A percentile compares a stretch with the other conserved stretches of the same genome.
phyloP scores from a whole-genome alignment of 2,888 invertebrate genomes.

The Zaprionus lineosus region DNA sequence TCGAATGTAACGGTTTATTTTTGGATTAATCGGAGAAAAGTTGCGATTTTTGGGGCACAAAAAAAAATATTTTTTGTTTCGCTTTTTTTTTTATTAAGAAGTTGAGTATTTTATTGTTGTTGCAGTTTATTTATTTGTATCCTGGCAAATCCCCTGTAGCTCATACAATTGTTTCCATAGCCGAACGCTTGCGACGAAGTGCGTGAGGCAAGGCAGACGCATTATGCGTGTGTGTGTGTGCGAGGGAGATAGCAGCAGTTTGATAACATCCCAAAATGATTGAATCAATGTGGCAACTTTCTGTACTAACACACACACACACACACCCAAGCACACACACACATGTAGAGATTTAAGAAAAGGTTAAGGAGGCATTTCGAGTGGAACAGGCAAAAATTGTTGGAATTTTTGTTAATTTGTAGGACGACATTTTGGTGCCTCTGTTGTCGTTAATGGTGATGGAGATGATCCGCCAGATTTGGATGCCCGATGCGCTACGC shows the following conservation, averaged over 20 bases:
- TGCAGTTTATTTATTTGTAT: not conserved
- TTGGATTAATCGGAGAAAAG: too few relatives aligned
- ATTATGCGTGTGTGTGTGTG: not conserved
- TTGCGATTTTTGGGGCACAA: too few relatives aligned
- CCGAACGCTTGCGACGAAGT: conserved; percentile 14
- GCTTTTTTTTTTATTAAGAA: too few relatives aligned
- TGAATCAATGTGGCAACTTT: conserved; percentile 57
- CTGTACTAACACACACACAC: conserved; percentile 8
- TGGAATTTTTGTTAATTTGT: conserved; percentile 78
- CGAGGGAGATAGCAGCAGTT: conserved; percentile 26
- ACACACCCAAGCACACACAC: conserved; percentile 1
- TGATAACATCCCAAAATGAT: conserved; percentile 66
- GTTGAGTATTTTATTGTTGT: not conserved
- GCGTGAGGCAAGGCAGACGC: conserved; percentile 12
- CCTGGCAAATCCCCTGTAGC: conserved; percentile 16
- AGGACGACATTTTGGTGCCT: conserved; percentile 73
- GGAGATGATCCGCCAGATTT: conserved; percentile 28
- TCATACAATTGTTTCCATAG: conserved; percentile 3
- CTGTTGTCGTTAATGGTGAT: conserved; percentile 58
- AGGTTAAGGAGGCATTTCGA: conserved; percentile 53
- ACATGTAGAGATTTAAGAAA: not conserved
- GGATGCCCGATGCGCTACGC: not conserved
- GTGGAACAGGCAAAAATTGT: conserved; percentile 50
- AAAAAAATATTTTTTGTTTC: too few relatives aligned
- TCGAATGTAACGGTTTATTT: too few relatives aligned